phyloP scores from a whole-genome alignment of 2,113 vertebrate genomes.

The Bungarus multicinctus region DNA sequence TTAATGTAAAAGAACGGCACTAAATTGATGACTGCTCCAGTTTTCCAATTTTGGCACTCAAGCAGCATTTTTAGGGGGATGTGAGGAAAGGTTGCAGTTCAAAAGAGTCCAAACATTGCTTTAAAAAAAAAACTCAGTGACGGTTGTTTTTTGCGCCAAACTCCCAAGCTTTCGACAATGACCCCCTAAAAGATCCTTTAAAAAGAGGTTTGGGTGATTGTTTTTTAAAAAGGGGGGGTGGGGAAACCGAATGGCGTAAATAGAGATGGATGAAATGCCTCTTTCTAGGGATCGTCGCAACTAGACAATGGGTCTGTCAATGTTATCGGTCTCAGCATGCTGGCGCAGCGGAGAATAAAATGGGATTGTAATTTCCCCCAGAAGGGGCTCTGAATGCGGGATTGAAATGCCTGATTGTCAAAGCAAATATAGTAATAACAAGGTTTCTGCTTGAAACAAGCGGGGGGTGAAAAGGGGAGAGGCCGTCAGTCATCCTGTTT shows the following conservation, averaged over 20 bases:
- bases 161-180: not conserved
- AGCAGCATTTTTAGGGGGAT: not conserved
- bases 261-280: not conserved
- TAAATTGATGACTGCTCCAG: not conserved
- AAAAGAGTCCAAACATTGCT: not conserved
- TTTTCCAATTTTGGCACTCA: not conserved
- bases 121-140: not conserved
- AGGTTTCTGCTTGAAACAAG: not conserved
- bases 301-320: not conserved
- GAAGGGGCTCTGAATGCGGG: not conserved
- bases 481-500: not conserved
- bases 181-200: not conserved
- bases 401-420: not conserved
- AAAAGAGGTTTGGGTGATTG: not conserved
- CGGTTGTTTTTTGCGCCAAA: not conserved
- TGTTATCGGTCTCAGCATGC: not conserved
- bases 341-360: not conserved
- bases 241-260: not conserved
- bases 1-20: not conserved
- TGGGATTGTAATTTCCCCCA: not conserved
- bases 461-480: not conserved
- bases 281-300: not conserved
- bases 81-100: not conserved
- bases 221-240: not conserved
- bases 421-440: not conserved